Base-by-base conservation (phyloP, 2,888 invertebrate species). In the Limnephilus marmoratus region DNA sequence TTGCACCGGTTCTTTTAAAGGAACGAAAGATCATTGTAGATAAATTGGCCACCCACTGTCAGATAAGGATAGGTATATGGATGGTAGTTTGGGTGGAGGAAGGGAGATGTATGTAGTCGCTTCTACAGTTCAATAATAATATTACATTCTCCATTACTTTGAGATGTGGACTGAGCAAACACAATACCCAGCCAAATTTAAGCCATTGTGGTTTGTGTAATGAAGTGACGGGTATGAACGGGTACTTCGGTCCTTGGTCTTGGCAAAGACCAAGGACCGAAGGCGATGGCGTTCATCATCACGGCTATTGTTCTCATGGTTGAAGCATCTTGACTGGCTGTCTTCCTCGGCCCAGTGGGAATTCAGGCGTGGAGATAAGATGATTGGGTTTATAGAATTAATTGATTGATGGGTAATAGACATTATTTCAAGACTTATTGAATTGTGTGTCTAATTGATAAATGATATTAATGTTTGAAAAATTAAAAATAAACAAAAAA, bases 281-380 rank as follows among this genome's bases (percentile, higher is more conserved):
- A 45, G 34, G 31, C 29, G 88, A 88, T 86, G 49, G 12, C 24
- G 68, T 68, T 53, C 31, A 88, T 53, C 68, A 88, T 31, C 68
- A 88, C 18, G 15, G 34, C 88, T 41, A 68, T 88, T 88, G 88
- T 88, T 88, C 88, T 88, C 24, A 29, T 29, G 18, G 45, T 86
- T 41, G 45, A 49, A 24, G 49, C 45, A 83, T 83, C 83, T 68
- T 68, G 53, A 53, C 53, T 53, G 83, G 34, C 34, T 34, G 83
- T 83, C 83, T 83, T 83, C 29, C 12, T 34, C 83, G 83, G 34
- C 24, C 83, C 83, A 11, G 13, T 15, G 37, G 24, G 83, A 83
- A 37, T 37, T 37, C 83, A 83, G 83, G 83, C 11, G 24, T 37
- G 37, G 37, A 37, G 83, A 37, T 83, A 83, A 83, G 37, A 37